Percentiles rank a stretch among this genome's conserved stretches.
Evolutionary conservation across 2,113 vertebrate species (phyloP).

Genomic region (cat (Felis catus)): F.catus_Fca126_mat1.0 CM031414.1:74938001-74938500

Average conservation of each 20-base stretch:
- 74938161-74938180: too few relatives aligned
- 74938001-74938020: too few relatives aligned
- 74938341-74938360: background rate
- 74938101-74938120: too few relatives aligned
- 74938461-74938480: background rate
- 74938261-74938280: background rate
- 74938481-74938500: background rate
- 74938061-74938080: too few relatives aligned
- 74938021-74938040: too few relatives aligned
- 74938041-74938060: too few relatives aligned
- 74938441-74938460: background rate
- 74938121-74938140: too few relatives aligned
- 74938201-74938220: background rate
- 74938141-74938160: too few relatives aligned
- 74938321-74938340: background rate
- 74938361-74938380: background rate
- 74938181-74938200: background rate
- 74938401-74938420: background rate
- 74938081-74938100: too few relatives aligned
- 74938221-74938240: background rate
- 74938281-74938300: background rate
- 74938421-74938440: background rate
- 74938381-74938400: background rate
- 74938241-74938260: background rate
- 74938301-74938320: background rate